Base-by-base conservation (phyloP, 2,888 invertebrate genomes). In the Drosophila aldrichi region DNA sequence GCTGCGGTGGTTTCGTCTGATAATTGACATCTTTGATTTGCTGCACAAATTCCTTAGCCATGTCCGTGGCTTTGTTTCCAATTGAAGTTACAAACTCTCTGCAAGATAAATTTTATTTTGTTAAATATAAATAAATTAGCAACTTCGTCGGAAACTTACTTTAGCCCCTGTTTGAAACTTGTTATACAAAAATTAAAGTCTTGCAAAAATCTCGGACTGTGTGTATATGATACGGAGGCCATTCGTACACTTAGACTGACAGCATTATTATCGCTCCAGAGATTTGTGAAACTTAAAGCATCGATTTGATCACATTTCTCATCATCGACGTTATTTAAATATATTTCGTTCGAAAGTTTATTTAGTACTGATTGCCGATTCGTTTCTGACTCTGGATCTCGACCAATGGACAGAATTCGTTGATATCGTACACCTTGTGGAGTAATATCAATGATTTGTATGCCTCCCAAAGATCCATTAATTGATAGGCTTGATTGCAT, bases 191-290 rank as follows among this genome's bases (percentile, higher is more conserved):
- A 96, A 85, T 96, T 96, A 70, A 98, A 94, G 92, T 98, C 98
- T 38, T 95, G 95, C 61, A 98, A 94, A 90, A 98, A 95, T 77
- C 96, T 95, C 0, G 97, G 97, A 58, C 97, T 97, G 93, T 99
- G 98, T 5, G 97, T 97, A 94, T 98, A 98, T 95, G 97, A 97
- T 65, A 98, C 96, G 41, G 97, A 97, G 2, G 97, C 98, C 95
- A 98, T 96, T 89, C 96, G 94, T 77, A 89, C 88, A 70, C 90
- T 91, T 22, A 92, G 85, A 68, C 84, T 90, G 18, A 92, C 88
- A 18, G 82, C 76, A 3, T 92, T 90, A 32, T 90, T 88, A 29
- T 92, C 90, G 59, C 89, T 89, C 65, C 92, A 91, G 22, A 88
- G 89, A 12, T 93, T 91, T 74, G 89, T 89, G 77, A 94, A 94